Evolutionary conservation across 1,140 invertebrate genomes (phyloP).

Genomic region (Vanessa atalanta): DNA sequence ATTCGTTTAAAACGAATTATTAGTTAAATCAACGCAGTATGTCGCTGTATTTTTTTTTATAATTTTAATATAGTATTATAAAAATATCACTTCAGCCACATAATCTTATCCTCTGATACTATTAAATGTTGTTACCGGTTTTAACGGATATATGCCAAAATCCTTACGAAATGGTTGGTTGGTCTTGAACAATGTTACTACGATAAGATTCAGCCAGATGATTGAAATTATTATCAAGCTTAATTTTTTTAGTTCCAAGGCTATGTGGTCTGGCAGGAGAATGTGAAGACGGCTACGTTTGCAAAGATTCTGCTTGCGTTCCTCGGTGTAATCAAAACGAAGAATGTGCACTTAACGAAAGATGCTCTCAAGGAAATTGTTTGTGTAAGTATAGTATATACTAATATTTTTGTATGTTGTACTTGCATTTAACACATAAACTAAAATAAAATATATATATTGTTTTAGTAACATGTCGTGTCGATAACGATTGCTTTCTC

Average conservation of each 20-base stretch:
- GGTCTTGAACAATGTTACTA: not conserved
- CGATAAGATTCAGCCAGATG: not conserved
- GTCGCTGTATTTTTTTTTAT: too few species aligned
- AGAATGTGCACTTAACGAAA: slow-evolving; percentile 94
- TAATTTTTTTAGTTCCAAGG: slow-evolving; percentile 84
- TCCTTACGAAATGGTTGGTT: too few species aligned
- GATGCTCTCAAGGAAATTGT: slow-evolving; percentile 90
- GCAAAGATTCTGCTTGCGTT: slow-evolving; percentile 89
- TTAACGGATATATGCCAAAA: too few species aligned
- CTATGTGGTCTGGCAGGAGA: slow-evolving; percentile 87
- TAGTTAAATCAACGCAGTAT: too few species aligned
- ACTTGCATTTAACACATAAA: not conserved
- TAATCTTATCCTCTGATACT: too few species aligned
- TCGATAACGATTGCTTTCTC: slow-evolving; percentile 95
- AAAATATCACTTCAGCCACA: too few species aligned
- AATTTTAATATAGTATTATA: too few species aligned
- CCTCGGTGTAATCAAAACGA: slow-evolving; percentile 88
- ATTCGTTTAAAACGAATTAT: too few species aligned
- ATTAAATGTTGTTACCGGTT: too few species aligned
- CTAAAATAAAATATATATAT: too few species aligned
- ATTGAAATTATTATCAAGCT: not conserved
- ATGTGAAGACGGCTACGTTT: slow-evolving; percentile 86
- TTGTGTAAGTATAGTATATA: slow-evolving; percentile 85
- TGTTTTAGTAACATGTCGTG: slow-evolving; percentile 89
- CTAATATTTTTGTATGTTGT: not conserved